These are phyloP conservation scores for Parapristionchus giblindavisi DNA, from an alignment of 2,888 invertebrate genomes.

Conservation along the genomic window DNA sequence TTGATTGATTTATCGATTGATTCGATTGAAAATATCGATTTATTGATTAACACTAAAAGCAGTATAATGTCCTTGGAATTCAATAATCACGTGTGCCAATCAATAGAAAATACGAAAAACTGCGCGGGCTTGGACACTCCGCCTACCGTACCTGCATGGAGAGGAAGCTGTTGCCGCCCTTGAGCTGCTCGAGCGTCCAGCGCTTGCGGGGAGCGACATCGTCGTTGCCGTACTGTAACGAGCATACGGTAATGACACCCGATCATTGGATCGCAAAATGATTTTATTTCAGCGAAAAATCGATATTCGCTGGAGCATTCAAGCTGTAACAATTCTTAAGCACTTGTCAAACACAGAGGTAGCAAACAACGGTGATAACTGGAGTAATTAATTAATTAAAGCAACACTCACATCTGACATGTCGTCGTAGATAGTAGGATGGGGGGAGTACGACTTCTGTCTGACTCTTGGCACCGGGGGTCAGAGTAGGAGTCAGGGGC, in stretches of 20 bases:
- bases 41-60: neutral
- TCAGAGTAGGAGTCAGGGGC: no score
- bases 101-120: neutral
- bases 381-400: no score
- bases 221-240: constrained; percentile 19
- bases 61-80: constrained; percentile 9
- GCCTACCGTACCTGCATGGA: constrained; percentile 52
- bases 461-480: no score
- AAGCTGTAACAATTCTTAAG: no score
- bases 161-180: constrained; percentile 66
- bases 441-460: no score
- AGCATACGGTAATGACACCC: constrained; percentile 6
- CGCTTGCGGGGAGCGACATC: constrained; percentile 43
- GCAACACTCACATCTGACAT: no score
- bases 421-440: no score
- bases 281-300: neutral
- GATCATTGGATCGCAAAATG: neutral
- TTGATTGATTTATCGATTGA: neutral
- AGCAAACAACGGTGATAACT: no score
- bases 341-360: no score
- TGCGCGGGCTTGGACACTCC: neutral
- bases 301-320: neutral
- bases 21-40: neutral
- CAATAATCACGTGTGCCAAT: no score
- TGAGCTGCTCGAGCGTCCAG: constrained; percentile 68